Base-by-base conservation (phyloP, 2,797 vertebrate species). In the Columba guinea region DNA sequence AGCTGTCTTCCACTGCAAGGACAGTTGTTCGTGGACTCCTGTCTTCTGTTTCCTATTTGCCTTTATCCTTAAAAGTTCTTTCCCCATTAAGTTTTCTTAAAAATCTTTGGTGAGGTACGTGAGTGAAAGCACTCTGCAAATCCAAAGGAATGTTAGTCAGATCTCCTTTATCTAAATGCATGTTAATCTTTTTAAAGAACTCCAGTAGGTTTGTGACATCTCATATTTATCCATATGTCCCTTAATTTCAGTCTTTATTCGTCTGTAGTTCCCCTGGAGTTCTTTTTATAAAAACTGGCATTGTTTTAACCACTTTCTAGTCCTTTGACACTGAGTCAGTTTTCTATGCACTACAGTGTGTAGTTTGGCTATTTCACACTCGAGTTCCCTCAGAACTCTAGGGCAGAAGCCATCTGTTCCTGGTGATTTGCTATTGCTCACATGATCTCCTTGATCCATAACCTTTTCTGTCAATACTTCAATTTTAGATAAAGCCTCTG, bases 301-400 rank as follows among this genome's bases (percentile, higher is more conserved):
- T 71, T 85, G 30, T 92, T 92, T 74, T 73, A 85, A 16, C 23
- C n/a, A 46, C 32, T 80, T 91, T 83, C 53, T 28, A 75, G 32
- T 70, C 49, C 62, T 94, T 58, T 86, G 73, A 88, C 62, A 88
- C 52, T 4, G 14, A 77, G 56, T 37, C 17, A 14, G 30, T 73
- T 81, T 93, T 85, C 73, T 86, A 71, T 35, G 84, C 37, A 73
- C 37, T 39, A 46, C 4, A 3, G 46, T 71, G 64, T 60, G 27
- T 77, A 75, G 75, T 91, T 78, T 78, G 87, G n/a, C 55, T 95
- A 44, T 90, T 95, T 95, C 77, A 88, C 77, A 82, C 55, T 84
- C 0, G 6, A 90, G 16, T 86, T 84, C 48, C 30, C 62, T 94
- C 48, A 56, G 53, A 79, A 80, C 63, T 84, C 51, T 68, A 73